phyloP scores from a whole-genome alignment of 1,140 invertebrate genomes.

The Proales similis region DNA sequence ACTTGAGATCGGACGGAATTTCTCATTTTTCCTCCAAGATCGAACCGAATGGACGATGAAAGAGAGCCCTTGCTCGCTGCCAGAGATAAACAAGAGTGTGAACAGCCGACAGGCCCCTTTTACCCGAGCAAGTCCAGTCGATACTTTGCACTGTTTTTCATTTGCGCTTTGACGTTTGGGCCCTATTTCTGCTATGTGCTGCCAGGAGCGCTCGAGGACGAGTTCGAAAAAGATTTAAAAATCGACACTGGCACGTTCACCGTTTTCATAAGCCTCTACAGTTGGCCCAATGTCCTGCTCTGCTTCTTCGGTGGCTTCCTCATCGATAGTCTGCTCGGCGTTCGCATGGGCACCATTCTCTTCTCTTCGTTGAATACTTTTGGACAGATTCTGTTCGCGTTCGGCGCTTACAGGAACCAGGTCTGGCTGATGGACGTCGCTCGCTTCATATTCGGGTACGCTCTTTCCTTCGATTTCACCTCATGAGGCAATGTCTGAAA shows the following conservation, averaged over 20 bases:
- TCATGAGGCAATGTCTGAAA: neutral
- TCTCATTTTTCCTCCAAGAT: too few species aligned
- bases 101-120: too few species aligned
- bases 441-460: slow-evolving; percentile 86
- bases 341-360: slow-evolving; percentile 79
- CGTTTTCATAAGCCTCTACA: slow-evolving; percentile 14
- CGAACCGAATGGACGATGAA: too few species aligned
- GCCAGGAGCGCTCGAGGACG: slow-evolving; percentile 23
- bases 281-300: slow-evolving; percentile 31
- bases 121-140: slow-evolving; percentile 18
- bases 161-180: slow-evolving; percentile 27
- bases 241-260: slow-evolving; percentile 23
- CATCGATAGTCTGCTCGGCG: slow-evolving; percentile 63
- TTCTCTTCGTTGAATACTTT: slow-evolving; percentile 73
- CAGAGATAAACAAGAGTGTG: too few species aligned
- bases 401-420: slow-evolving; percentile 67
- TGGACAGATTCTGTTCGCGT: slow-evolving; percentile 74
- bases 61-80: too few species aligned
- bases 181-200: slow-evolving; percentile 37
- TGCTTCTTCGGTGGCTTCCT: slow-evolving; percentile 36
- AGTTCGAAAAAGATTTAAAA: slow-evolving; percentile 17
- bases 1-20: too few species aligned
- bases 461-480: neutral
- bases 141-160: slow-evolving; percentile 21
- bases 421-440: slow-evolving; percentile 83